These are phyloP conservation scores for Argyrosomus japonicus DNA, from an alignment of 2,113 vertebrate genomes.

Conservation along the genomic window DNA sequence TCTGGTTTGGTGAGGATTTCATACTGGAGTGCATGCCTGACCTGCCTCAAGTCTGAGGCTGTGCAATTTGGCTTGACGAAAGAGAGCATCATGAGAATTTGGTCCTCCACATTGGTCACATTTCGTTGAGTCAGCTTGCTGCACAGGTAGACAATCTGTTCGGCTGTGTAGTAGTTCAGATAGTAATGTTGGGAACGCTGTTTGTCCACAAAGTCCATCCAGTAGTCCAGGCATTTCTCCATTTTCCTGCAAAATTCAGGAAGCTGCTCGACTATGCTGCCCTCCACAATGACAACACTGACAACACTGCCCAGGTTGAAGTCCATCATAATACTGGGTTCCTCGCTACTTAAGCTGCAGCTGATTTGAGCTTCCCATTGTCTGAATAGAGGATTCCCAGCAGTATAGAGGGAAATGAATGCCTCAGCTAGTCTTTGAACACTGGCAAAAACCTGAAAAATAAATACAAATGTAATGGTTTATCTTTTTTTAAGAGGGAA, in stretches of 20 bases:
- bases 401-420: conserved; percentile 89
- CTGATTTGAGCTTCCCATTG: conserved; percentile 86
- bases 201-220: conserved; percentile 87
- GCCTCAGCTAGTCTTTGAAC: conserved; percentile 89
- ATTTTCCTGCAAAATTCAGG: conserved; percentile 89
- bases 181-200: conserved; percentile 88
- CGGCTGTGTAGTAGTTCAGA: conserved; percentile 93
- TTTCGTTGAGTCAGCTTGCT: conserved; percentile 80
- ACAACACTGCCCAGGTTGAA: conserved; percentile 80
- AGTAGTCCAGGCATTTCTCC: conserved; percentile 88
- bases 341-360: conserved; percentile 72
- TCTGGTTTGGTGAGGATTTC: conserved; percentile 75
- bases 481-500: not conserved
- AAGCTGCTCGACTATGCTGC: conserved; percentile 82
- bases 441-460: conserved; percentile 88
- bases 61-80: conserved; percentile 88
- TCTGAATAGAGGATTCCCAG: conserved; percentile 93
- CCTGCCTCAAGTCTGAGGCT: conserved; percentile 64
- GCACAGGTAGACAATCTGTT: conserved; percentile 93
- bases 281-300: conserved; percentile 76
- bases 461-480: not conserved
- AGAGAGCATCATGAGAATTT: conserved; percentile 91
- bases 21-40: conserved; percentile 80
- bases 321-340: conserved; percentile 83
- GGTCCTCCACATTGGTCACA: conserved; percentile 68